A percentile compares a stretch with the other conserved stretches of the same genome.
Conservation (phyloP, 2,888 invertebrate species). For the Nebria brevicollis region DNA sequence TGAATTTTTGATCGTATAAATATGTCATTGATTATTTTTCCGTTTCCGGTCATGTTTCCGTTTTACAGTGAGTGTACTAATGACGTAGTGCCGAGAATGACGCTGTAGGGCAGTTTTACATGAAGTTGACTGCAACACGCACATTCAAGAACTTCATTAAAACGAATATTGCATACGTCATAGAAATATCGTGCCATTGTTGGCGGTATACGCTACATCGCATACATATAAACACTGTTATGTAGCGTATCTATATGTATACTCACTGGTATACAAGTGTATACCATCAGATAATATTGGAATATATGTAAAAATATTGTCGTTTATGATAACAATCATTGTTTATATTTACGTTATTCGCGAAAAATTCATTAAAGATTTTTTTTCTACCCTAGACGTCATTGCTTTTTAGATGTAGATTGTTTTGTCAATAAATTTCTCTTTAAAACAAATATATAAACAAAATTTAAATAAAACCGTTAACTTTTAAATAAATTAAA, state of each 20-base stretch:
- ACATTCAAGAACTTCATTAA: constrained; percentile 16
- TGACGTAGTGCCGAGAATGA: constrained; percentile 12
- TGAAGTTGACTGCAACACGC: constrained; percentile 24
- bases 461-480: too few species aligned
- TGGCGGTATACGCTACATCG: constrained; percentile 2
- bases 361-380: constrained; percentile 7
- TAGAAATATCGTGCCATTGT: constrained; percentile 23
- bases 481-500: too few species aligned
- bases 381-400: constrained; percentile 11
- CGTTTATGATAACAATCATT: constrained; percentile 4
- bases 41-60: background rate
- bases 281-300: constrained; percentile 31
- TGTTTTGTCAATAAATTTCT: constrained; percentile 24
- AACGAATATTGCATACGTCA: constrained; percentile 27
- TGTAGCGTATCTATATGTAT: constrained; percentile 34
- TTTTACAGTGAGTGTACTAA: constrained; percentile 20
- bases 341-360: constrained; percentile 3
- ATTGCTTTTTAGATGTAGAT: background rate
- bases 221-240: constrained; percentile 37
- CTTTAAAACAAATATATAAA: too few species aligned
- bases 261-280: background rate
- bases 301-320: constrained; percentile 18
- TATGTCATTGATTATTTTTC: constrained; percentile 15
- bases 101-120: constrained; percentile 25
- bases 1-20: background rate